These are phyloP conservation scores for Philotrypesis tridentata DNA, from an alignment of 1,140 invertebrate species.

Conservation along the genomic window DNA sequence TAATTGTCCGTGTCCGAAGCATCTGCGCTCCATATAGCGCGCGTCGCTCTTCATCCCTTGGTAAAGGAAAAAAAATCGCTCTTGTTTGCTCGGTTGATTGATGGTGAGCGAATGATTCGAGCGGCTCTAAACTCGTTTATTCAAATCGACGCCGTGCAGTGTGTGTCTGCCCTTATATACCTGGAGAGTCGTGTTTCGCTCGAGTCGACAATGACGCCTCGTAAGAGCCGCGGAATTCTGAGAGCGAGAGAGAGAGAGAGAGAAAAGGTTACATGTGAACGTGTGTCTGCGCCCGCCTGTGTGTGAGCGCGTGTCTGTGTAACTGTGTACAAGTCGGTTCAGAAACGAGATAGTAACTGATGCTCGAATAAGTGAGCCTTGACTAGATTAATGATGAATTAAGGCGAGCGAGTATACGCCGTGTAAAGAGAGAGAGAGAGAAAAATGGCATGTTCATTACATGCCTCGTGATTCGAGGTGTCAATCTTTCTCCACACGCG, in stretches of 20 bases:
- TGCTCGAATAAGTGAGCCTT: slow-evolving; percentile 21
- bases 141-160: slow-evolving; percentile 20
- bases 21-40: background rate
- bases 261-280: too few relatives aligned
- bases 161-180: background rate
- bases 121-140: slow-evolving; percentile 44
- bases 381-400: slow-evolving; percentile 48
- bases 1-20: slow-evolving; percentile 6
- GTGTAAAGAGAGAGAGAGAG: background rate
- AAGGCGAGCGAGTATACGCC: background rate
- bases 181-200: background rate
- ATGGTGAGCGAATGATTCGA: slow-evolving; percentile 43
- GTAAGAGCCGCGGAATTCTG: background rate
- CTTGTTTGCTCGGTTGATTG: slow-evolving; percentile 41
- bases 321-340: background rate
- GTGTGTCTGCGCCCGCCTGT: too few relatives aligned
- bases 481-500: slow-evolving; percentile 6
- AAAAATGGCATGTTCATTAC: slow-evolving; percentile 39
- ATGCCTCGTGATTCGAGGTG: slow-evolving; percentile 30
- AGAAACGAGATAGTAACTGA: slow-evolving; percentile 6
- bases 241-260: background rate
- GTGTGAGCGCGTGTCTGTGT: background rate
- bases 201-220: slow-evolving; percentile 3
- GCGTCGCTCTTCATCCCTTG: background rate
- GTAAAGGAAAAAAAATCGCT: slow-evolving; percentile 32